Percentiles rank a stretch among this genome's conserved stretches.
phyloP scores from a whole-genome alignment of 2,888 invertebrate genomes.

The Lordiphosa fenestrarum region DNA sequence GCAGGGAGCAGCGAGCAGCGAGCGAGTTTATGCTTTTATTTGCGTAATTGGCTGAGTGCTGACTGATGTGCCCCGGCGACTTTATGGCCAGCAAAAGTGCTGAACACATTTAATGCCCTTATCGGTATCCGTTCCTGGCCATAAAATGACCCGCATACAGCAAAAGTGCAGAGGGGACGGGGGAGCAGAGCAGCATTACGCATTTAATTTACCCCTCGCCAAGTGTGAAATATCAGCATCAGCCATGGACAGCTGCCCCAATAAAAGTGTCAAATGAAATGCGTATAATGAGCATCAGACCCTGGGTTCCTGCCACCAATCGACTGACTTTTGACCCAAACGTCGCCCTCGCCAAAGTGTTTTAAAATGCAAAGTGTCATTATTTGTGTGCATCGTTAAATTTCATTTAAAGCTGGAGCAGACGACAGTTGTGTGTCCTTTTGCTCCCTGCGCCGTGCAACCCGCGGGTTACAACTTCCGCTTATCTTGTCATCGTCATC shows the following conservation, averaged over 20 bases:
- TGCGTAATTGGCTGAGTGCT: constrained; percentile 70
- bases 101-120: constrained; percentile 60
- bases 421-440: constrained; percentile 11
- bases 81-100: constrained; percentile 55
- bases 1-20: constrained; percentile 9
- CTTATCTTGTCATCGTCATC: constrained; percentile 62
- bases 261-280: constrained; percentile 73
- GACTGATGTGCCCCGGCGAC: constrained; percentile 52
- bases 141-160: constrained; percentile 73
- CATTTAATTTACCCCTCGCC: constrained; percentile 44
- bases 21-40: constrained; percentile 45
- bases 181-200: constrained; percentile 40
- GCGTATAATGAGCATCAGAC: constrained; percentile 64
- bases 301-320: constrained; percentile 33
- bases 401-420: constrained; percentile 64
- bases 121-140: constrained; percentile 62
- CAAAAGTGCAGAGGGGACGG: constrained; percentile 4
- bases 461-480: constrained; percentile 37
- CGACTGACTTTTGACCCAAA: constrained; percentile 54
- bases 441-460: not conserved
- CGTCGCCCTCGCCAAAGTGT: constrained; percentile 45
- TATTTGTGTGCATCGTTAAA: constrained; percentile 71
- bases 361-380: constrained; percentile 71
- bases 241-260: constrained; percentile 54
- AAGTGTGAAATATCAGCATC: constrained; percentile 60